Percentiles rank a stretch among this genome's conserved stretches.
phyloP scores from a whole-genome alignment of 2,797 vertebrate genomes.

The Sebastes aleutianus region DNA sequence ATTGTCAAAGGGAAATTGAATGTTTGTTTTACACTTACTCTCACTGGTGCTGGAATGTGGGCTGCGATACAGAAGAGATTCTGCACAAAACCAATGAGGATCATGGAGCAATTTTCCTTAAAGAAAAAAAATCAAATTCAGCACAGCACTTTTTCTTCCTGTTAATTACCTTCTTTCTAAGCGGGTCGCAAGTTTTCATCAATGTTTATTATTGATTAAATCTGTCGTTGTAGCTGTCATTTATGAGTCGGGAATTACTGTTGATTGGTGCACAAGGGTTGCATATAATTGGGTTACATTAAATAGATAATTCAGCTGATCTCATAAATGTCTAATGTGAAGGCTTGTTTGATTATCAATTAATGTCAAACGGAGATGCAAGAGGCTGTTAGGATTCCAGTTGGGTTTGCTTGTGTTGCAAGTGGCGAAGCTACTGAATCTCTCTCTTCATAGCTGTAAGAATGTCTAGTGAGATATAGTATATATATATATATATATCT shows the following conservation, averaged over 20 bases:
- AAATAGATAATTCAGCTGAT: conserved; percentile 80
- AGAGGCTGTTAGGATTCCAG: conserved; percentile 52
- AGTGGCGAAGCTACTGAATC: not conserved
- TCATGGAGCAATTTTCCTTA: conserved; percentile 1
- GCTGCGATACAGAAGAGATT: not conserved
- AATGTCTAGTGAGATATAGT: not conserved
- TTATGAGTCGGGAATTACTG: conserved; percentile 68
- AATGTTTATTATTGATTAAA: conserved; percentile 75
- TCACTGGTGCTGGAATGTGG: conserved; percentile 2
- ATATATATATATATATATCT: not conserved
- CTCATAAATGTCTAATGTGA: conserved; percentile 78
- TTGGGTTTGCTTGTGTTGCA: conserved; percentile 31
- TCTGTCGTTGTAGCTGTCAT: conserved; percentile 66
- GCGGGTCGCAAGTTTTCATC: conserved; percentile 64
- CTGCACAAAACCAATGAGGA: not conserved
- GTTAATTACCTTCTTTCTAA: conserved; percentile 61
- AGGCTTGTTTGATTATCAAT: conserved; percentile 80
- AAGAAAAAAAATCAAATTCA: conserved; percentile 23
- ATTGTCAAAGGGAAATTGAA: conserved; percentile 57
- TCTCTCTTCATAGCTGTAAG: not conserved
- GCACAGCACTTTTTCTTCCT: conserved; percentile 18
- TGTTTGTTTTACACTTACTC: conserved; percentile 49
- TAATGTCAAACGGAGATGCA: conserved; percentile 71
- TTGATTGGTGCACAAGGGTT: conserved; percentile 77
- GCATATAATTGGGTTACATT: conserved; percentile 78